A percentile compares a stretch with the other conserved stretches of the same genome.
phyloP scores from a whole-genome alignment of 2,797 vertebrate species.

The Clarias laeviceps region DNA sequence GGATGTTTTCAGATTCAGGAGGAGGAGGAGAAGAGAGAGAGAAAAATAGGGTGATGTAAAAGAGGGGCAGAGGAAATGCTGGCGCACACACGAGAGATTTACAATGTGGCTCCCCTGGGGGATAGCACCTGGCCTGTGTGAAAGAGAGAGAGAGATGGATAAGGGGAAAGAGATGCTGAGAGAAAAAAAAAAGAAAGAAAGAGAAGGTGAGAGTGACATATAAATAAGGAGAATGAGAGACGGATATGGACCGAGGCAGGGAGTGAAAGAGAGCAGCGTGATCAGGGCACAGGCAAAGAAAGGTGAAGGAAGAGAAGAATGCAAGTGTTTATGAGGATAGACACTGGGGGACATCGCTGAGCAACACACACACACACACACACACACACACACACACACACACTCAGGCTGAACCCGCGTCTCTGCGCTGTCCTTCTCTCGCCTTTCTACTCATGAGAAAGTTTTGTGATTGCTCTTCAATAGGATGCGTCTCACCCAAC shows the following conservation, averaged over 20 bases:
- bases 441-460: constrained; percentile 6
- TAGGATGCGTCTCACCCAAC: background rate
- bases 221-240: constrained; percentile 6
- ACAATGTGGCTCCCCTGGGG: background rate
- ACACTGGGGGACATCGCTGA: constrained; percentile 16
- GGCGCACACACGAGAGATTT: constrained; percentile 27
- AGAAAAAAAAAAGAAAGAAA: background rate
- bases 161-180: background rate
- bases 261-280: background rate
- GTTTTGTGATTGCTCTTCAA: constrained; percentile 23
- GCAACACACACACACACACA: background rate
- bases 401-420: constrained; percentile 18
- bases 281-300: background rate
- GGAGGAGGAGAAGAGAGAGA: background rate
- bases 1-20: constrained; percentile 29
- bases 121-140: constrained; percentile 10
- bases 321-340: constrained; percentile 26
- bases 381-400: constrained; percentile 13
- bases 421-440: constrained; percentile 17
- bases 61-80: constrained; percentile 27
- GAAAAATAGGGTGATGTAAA: constrained; percentile 32
- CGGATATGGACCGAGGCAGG: background rate
- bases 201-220: background rate
- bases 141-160: background rate
- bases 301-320: constrained; percentile 19